phyloP scores from a whole-genome alignment of 2,888 invertebrate species.

The Empis stercorea region DNA sequence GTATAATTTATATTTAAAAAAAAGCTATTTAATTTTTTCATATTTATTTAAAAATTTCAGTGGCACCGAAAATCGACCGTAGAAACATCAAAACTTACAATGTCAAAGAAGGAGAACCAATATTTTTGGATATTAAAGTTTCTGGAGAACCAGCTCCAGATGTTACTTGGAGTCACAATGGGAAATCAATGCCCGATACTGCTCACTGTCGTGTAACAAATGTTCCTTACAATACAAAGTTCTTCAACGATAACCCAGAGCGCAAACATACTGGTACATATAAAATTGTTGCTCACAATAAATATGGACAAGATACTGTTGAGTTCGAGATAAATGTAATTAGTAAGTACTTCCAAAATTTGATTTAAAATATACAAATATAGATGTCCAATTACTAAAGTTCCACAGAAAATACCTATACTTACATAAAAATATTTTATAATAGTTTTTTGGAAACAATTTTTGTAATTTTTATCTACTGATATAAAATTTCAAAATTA shows the following conservation, averaged over 20 bases:
- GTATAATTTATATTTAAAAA: slow-evolving; percentile 19
- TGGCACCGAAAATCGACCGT: slow-evolving; percentile 93
- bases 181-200: slow-evolving; percentile 57
- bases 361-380: too few relatives aligned
- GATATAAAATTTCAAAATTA: too few relatives aligned
- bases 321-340: slow-evolving; percentile 81
- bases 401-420: too few relatives aligned
- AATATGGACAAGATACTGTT: slow-evolving; percentile 79
- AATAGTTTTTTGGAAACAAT: too few relatives aligned
- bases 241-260: slow-evolving; percentile 72
- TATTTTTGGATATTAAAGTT: slow-evolving; percentile 78
- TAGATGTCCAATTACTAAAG: too few relatives aligned
- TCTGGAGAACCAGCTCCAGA: slow-evolving; percentile 86
- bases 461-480: too few relatives aligned
- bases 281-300: slow-evolving; percentile 75
- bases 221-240: slow-evolving; percentile 76
- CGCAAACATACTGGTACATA: slow-evolving; percentile 82
- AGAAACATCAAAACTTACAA: slow-evolving; percentile 74
- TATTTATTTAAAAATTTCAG: slow-evolving; percentile 48
- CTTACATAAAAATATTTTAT: too few relatives aligned
- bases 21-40: too few relatives aligned
- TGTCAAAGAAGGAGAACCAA: slow-evolving; percentile 83
- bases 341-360: slow-evolving; percentile 46
- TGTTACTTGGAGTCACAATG: slow-evolving; percentile 74
- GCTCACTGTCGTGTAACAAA: slow-evolving; percentile 55